Conservation (phyloP, 2,797 vertebrate genomes). For the Prunella strophiata region DNA sequence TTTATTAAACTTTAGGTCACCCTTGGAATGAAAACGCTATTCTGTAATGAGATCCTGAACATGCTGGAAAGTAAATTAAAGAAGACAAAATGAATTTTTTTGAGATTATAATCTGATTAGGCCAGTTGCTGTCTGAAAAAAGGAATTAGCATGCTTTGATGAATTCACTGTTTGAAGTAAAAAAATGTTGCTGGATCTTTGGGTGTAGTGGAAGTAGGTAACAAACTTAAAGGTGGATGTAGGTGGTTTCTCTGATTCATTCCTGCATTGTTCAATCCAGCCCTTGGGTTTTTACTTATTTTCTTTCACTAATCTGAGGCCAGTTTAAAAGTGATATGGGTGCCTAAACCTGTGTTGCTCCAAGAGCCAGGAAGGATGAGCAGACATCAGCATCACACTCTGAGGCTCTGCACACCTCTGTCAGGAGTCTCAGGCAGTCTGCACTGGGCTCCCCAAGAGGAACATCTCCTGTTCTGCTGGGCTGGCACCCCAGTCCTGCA, state of each 20-base stretch:
- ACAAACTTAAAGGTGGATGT: not conserved
- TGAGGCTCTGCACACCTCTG: fast-evolving
- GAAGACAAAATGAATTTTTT: not conserved
- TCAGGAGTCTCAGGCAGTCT: fast-evolving
- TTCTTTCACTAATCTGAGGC: not conserved
- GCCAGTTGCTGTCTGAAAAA: not conserved
- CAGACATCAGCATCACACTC: fast-evolving
- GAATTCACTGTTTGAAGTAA: not conserved
- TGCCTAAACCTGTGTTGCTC: not conserved
- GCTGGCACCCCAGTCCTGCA: not conserved
- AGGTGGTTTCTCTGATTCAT: not conserved
- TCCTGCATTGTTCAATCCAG: not conserved
- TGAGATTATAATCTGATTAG: not conserved
- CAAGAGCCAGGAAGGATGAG: not conserved
- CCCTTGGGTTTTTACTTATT: not conserved
- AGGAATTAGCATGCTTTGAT: not conserved
- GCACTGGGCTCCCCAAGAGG: not conserved
- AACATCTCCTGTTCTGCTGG: too few species aligned
- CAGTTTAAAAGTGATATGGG: fast-evolving
- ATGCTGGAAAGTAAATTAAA: not conserved
- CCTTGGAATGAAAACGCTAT: not conserved
- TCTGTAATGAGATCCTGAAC: not conserved
- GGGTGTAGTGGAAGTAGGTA: not conserved
- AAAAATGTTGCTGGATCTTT: not conserved
- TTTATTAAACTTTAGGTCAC: not conserved